Percentiles rank a stretch among this genome's conserved stretches.
These are phyloP conservation scores for Agapornis roseicollis DNA, from an alignment of 2,113 vertebrate species.

Conservation along the genomic window DNA sequence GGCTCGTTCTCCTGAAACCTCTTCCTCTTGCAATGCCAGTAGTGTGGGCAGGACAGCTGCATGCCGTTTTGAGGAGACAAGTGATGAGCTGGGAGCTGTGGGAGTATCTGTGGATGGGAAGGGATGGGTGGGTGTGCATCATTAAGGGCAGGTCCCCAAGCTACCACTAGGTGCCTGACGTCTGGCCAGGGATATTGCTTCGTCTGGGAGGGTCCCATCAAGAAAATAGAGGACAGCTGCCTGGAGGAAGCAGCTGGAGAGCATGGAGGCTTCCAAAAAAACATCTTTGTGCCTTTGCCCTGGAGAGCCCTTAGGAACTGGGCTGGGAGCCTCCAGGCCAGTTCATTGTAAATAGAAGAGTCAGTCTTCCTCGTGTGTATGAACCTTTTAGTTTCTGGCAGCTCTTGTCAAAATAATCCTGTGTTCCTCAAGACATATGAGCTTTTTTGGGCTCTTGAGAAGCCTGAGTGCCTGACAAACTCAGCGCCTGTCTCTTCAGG, in stretches of 20 bases:
- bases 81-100: rapidly evolving
- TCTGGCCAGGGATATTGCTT: background rate
- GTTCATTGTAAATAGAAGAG: constrained; percentile 15
- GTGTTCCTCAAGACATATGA: constrained; percentile 25
- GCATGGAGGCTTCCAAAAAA: constrained; percentile 26
- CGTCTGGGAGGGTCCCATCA: background rate
- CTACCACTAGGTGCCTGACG: background rate
- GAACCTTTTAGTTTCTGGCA: constrained; percentile 43
- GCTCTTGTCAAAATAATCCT: constrained; percentile 37
- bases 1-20: background rate
- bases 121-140: background rate
- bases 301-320: constrained; percentile 7
- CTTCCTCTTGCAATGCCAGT: background rate
- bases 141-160: rapidly evolving
- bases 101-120: background rate
- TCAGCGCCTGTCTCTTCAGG: background rate
- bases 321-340: background rate
- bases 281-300: constrained; percentile 36
- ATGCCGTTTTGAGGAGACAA: background rate
- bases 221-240: constrained; percentile 20
- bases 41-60: rapidly evolving
- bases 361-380: background rate
- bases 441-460: background rate
- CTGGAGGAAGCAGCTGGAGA: background rate
- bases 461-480: background rate